phyloP scores from a whole-genome alignment of 1,140 invertebrate species.

The Drosophila pseudoobscura region DNA sequence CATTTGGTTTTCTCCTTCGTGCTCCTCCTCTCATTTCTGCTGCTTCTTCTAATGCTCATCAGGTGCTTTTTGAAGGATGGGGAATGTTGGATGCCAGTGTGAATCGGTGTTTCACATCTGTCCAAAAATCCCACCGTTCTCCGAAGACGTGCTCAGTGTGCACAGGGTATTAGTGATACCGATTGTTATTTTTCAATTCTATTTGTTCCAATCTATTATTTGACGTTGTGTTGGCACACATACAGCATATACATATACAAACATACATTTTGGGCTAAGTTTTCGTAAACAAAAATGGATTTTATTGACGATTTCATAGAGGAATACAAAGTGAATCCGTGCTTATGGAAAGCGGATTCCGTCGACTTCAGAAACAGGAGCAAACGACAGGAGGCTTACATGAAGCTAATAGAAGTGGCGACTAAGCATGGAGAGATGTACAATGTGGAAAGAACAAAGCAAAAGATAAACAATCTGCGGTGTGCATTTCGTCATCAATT shows the following conservation, averaged over 20 bases:
- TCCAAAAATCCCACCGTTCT: no score
- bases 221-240: slow-evolving; percentile 86
- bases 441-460: slow-evolving; percentile 81
- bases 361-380: slow-evolving; percentile 73
- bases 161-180: not conserved
- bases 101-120: no score
- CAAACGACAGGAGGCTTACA: slow-evolving; percentile 75
- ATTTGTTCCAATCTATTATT: slow-evolving; percentile 89
- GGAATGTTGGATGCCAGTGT: no score
- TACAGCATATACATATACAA: slow-evolving; percentile 15
- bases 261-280: slow-evolving; percentile 32
- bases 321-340: slow-evolving; percentile 81
- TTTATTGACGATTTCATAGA: slow-evolving; percentile 82
- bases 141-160: no score
- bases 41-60: no score
- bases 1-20: no score
- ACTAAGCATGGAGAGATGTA: slow-evolving; percentile 79
- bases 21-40: no score
- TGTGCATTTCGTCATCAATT: slow-evolving; percentile 82
- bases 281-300: slow-evolving; percentile 76
- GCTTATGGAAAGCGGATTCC: slow-evolving; percentile 81
- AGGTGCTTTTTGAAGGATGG: no score
- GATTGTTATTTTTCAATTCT: slow-evolving; percentile 2
- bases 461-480: slow-evolving; percentile 82
- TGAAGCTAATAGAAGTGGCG: slow-evolving; percentile 77